These are phyloP conservation scores for Hexactinellida sp. DNA, from an alignment of 37 sponge, comb jelly and placozoan species.

Conservation along the genomic window DNA sequence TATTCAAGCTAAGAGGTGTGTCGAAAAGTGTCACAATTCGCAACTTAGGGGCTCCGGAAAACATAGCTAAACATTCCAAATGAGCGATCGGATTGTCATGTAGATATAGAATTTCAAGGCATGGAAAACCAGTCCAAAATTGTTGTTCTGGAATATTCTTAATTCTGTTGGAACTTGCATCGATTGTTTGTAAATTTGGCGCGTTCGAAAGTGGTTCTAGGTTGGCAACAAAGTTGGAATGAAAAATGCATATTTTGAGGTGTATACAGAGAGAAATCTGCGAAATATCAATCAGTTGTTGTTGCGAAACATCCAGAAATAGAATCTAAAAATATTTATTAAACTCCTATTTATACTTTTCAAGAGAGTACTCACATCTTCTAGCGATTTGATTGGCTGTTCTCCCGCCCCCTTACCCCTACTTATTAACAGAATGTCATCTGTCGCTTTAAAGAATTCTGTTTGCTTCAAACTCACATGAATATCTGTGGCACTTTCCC, in stretches of 20 bases:
- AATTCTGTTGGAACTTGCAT: constrained; percentile 9
- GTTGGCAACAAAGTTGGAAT: not conserved
- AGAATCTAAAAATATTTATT: not conserved
- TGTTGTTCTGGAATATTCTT: not conserved
- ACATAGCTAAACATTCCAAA: not conserved
- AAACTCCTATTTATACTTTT: not conserved
- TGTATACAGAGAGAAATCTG: not conserved
- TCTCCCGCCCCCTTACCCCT: not conserved
- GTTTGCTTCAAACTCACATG: not conserved
- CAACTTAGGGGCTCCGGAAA: not conserved
- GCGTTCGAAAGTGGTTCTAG: not conserved
- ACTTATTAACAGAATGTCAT: not conserved
- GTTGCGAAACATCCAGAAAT: not conserved
- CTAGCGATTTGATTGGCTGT: not conserved
- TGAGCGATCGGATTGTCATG: constrained; percentile 5
- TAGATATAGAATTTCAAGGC: not conserved
- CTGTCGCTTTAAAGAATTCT: not conserved
- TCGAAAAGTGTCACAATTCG: not conserved
- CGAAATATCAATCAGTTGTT: constrained; percentile 9
- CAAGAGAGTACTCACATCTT: not conserved
- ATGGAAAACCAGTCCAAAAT: constrained; percentile 4
- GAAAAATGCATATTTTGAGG: not conserved
- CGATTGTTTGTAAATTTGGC: not conserved
- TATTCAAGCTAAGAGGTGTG: constrained; percentile 8
- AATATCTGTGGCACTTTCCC: not conserved